phyloP scores from a whole-genome alignment of 2,113 vertebrate genomes.

The Phylloscopus trochilus region DNA sequence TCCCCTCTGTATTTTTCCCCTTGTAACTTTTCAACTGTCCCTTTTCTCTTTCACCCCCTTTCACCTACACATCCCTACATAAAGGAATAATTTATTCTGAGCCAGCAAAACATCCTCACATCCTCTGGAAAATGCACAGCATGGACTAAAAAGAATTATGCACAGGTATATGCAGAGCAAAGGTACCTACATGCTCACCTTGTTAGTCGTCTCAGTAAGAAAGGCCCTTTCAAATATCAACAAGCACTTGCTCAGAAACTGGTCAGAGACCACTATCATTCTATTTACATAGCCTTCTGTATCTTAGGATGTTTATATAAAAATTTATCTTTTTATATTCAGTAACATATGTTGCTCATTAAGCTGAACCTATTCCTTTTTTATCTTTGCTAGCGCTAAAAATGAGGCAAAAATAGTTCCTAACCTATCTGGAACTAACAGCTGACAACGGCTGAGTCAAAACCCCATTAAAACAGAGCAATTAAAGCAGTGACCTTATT shows the following conservation, averaged over 20 bases:
- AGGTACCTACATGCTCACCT: neutral
- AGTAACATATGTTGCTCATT: neutral
- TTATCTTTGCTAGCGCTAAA: neutral
- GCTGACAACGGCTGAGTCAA: neutral
- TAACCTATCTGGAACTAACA: neutral
- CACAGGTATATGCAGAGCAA: neutral
- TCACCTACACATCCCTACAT: neutral
- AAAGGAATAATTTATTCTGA: neutral
- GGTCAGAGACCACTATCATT: neutral
- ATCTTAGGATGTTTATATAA: neutral
- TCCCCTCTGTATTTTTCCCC: neutral
- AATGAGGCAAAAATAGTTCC: neutral
- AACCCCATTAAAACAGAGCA: neutral
- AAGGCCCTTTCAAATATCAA: neutral
- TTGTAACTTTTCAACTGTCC: neutral
- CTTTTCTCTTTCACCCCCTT: neutral
- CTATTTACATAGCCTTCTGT: neutral
- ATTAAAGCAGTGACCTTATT: slow-evolving; percentile 21
- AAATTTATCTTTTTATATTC: neutral
- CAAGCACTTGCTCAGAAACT: neutral
- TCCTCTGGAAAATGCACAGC: neutral
- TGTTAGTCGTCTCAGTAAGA: neutral
- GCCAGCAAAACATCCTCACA: neutral
- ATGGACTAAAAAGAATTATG: neutral
- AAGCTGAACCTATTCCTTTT: neutral